Base-by-base conservation (phyloP, 35 echinoderm and acorn worm species). In the Antedon bifida region DNA sequence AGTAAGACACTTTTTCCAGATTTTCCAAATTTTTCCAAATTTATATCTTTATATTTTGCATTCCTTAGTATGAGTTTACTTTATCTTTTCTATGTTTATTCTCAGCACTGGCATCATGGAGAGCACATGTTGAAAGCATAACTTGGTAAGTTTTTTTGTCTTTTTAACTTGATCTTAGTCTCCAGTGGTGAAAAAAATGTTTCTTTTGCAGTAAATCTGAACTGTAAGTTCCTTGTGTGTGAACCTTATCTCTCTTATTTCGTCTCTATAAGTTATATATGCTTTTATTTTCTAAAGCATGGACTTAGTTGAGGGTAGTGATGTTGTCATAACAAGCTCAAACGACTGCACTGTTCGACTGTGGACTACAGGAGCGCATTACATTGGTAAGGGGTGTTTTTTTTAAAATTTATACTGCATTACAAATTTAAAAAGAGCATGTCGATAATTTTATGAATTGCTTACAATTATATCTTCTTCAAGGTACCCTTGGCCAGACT, bases 361-460 rank as follows among this genome's bases (percentile, higher is more conserved):
- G 17, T 97, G 94, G 94, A 90, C 94, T 36, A 97, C 90, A 77
- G 90, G 92, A 31, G 94, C 90, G 0, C 90, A 97, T 74, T 97
- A 97, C 83, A 83, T 97, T 34, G 94, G 94, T 97, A 89, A 77
- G 86, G 74, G 36, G 14, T 16, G 36, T 14, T 16, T 0, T 4
- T 2, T 5, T 33, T 34, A 10, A 11, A 74, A 30, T n/a, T 36
- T 30, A 5, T 86, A 23, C 36, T 73, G 46, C n/a, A n/a, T n/a
- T n/a, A n/a, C n/a, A n/a, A n/a, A n/a, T n/a, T 13, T 64, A 12
- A 13, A 64, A 13, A 64, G n/a, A 64, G 51, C n/a, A n/a, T n/a
- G n/a, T n/a, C n/a, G n/a, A n/a, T n/a, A n/a, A n/a, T n/a, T n/a
- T n/a, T n/a, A 19, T 82, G 14, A 45, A 16, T 19, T 82, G 3